phyloP scores from a whole-genome alignment of 2,113 vertebrate species.

The Oreotrochilus melanogaster region DNA sequence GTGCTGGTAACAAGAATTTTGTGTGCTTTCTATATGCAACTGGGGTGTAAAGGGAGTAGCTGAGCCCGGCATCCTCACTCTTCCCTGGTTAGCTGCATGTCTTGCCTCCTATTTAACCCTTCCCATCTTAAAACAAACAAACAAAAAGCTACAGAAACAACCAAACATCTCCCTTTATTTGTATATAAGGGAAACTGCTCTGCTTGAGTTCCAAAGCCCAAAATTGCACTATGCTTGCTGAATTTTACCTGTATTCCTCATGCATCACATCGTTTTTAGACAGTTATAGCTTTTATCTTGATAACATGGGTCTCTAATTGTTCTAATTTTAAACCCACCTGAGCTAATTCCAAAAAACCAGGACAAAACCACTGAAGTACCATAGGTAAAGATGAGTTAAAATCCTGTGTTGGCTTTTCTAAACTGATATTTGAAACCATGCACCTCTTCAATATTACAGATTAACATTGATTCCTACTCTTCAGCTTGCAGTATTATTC shows the following conservation, averaged over 20 bases:
- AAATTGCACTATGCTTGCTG: neutral
- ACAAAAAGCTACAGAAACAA: neutral
- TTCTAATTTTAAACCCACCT: neutral
- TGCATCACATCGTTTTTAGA: neutral
- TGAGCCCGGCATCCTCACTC: neutral
- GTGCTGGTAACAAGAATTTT: neutral
- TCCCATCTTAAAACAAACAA: neutral
- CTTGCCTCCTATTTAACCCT: neutral
- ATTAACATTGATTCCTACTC: conserved; percentile 20
- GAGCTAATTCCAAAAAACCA: neutral
- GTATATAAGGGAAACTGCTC: neutral
- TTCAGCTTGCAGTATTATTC: neutral
- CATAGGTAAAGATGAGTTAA: neutral
- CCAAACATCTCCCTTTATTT: neutral
- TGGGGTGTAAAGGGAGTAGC: accelerated
- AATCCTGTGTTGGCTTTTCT: conserved; percentile 11
- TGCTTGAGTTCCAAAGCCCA: neutral
- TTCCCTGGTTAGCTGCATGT: neutral
- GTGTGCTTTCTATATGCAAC: neutral
- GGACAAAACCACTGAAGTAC: neutral
- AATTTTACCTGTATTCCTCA: neutral
- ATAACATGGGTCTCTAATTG: neutral
- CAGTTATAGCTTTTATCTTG: neutral
- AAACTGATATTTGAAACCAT: neutral
- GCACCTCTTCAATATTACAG: conserved; percentile 16